Base-by-base conservation (phyloP, 2,113 vertebrate genomes). In the Cettia cetti region DNA sequence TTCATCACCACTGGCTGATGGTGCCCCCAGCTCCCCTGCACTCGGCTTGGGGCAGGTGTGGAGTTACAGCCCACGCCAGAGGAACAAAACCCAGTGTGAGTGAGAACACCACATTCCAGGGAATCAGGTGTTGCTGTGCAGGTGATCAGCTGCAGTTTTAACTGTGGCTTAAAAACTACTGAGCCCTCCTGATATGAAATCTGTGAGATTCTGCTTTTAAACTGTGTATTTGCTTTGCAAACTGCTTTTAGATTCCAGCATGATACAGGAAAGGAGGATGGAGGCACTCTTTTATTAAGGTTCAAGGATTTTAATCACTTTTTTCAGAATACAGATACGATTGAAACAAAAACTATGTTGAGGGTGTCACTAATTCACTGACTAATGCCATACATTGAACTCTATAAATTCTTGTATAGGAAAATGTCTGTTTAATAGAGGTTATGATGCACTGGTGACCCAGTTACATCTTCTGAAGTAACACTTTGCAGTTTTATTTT, bases 261-360 rank as follows among this genome's bases (percentile, higher is more conserved):
- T 33, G 5, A 30, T 86, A 24, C 33, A 90, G 77, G 70, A 82
- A 95, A 96, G 14, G 66, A 97, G 57, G 40, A 79, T 65, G 86
- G 49, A 56, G 69, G 33, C 28, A 87, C 11, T 87, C 91, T 76
- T 89, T 86, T 21, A 61, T 82, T 71, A 68, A 91, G 74, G 84
- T 95, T 89, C 82, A 95, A 92, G n/a, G 47, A 45, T 77, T 94
- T 96, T 95, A 95, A 96, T 95, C 89, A 96, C 87, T 96, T 95
- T 85, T 85, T 95, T 40, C 81, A 92, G 93, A 82, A 89, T 92
- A 95, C 96, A 96, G 89, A 92, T 95, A 96, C 7, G 19, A 92
- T 53, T 91, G 84, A 65, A 95, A 95, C 93, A 95, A 87, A 94
- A 94, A 65, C 66, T 91, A 39, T 82, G 94, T 85, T 53, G 2